Conservation (phyloP, 2,888 invertebrate genomes). For the Lamellibrachia satsuma region DNA sequence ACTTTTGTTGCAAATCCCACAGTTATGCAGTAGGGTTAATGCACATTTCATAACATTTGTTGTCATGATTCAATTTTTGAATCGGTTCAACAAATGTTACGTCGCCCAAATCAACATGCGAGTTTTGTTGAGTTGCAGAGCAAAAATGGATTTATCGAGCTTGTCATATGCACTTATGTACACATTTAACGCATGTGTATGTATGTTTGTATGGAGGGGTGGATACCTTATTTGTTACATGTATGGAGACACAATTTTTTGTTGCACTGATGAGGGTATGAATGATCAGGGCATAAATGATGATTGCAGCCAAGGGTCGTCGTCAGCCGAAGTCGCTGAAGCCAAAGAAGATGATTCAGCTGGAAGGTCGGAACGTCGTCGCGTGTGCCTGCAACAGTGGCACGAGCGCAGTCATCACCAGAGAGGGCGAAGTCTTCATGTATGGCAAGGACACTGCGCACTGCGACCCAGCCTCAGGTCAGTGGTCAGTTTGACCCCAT, state of each 20-base stretch:
- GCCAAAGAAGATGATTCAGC: conserved; percentile 89
- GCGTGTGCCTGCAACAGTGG: conserved; percentile 93
- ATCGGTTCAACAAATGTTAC: too few relatives aligned
- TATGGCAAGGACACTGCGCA: conserved; percentile 84
- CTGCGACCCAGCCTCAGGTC: conserved; percentile 70
- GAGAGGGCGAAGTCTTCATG: conserved; percentile 89
- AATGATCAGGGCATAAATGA: background rate
- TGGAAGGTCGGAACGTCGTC: conserved; percentile 84
- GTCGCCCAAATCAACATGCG: too few relatives aligned
- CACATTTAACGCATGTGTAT: too few relatives aligned
- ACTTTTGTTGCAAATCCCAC: too few relatives aligned
- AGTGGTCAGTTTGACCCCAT: conserved; percentile 27
- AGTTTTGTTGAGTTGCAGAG: too few relatives aligned
- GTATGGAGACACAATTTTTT: background rate
- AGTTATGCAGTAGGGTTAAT: too few relatives aligned
- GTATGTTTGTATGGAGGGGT: background rate
- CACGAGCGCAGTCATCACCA: conserved; percentile 89
- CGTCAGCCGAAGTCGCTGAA: conserved; percentile 89
- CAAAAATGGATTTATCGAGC: too few relatives aligned
- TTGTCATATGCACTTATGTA: too few relatives aligned
- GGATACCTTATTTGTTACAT: background rate
- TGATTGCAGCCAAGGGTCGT: conserved; percentile 67
- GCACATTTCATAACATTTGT: too few relatives aligned
- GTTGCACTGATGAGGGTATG: too few relatives aligned
- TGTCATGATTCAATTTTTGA: too few relatives aligned